Conservation (phyloP, 1,140 invertebrate species). For the Gryllus bimaculatus region DNA sequence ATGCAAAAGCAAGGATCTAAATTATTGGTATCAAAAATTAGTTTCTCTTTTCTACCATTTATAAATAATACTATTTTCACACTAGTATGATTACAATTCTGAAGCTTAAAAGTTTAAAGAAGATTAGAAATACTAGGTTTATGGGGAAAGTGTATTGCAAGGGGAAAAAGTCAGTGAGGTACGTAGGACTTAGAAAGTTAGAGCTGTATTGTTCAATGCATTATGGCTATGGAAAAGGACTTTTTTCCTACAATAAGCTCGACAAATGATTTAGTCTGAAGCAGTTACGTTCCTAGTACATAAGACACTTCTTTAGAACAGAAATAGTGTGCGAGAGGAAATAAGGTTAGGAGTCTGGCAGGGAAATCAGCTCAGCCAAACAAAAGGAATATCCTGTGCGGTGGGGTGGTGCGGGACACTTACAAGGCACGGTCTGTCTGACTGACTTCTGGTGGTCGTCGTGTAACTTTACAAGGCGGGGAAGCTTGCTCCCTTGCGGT, state of each 20-base stretch:
- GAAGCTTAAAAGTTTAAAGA: neutral
- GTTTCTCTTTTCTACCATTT: constrained; percentile 5
- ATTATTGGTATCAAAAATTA: constrained; percentile 6
- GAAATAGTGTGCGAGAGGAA: neutral
- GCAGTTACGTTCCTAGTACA: neutral
- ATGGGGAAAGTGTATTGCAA: neutral
- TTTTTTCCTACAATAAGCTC: neutral
- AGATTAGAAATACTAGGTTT: neutral
- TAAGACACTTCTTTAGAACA: constrained; percentile 1
- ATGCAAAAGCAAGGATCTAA: neutral
- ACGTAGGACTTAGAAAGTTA: neutral
- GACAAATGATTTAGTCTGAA: neutral
- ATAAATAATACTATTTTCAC: neutral
- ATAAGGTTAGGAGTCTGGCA: neutral
- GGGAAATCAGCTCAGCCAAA: neutral
- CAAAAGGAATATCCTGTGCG: neutral
- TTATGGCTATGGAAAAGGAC: neutral
- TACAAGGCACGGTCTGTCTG: constrained; percentile 17
- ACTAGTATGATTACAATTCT: neutral
- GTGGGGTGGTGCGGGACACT: constrained; percentile 3
- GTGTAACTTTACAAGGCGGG: constrained; percentile 12
- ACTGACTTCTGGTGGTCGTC: constrained; percentile 9
- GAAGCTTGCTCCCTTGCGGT: constrained; percentile 11
- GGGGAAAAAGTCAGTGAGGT: neutral
- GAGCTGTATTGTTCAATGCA: neutral